Evolutionary conservation across 2,888 invertebrate genomes (phyloP).

Genomic region (Graphium colonna): DNA sequence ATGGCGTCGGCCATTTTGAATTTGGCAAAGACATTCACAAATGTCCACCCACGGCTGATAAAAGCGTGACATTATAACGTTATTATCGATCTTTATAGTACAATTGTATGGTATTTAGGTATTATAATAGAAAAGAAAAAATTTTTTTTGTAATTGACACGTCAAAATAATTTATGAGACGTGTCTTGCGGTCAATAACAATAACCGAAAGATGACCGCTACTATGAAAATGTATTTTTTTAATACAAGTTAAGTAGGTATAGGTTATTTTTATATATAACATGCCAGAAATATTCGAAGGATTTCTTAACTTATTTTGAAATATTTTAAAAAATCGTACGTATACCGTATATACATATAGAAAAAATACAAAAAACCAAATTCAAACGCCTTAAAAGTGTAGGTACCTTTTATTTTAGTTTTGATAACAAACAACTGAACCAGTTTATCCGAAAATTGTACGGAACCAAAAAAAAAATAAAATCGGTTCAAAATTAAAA

Average conservation of each 20-base stretch:
- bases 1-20: slow-evolving; percentile 57
- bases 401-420: too few species aligned
- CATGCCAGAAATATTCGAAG: too few species aligned
- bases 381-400: too few species aligned
- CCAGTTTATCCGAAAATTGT: too few species aligned
- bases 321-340: too few species aligned
- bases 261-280: not conserved
- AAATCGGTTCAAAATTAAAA: too few species aligned
- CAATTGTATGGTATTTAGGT: slow-evolving; percentile 29
- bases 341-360: too few species aligned
- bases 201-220: not conserved
- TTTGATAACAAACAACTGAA: too few species aligned
- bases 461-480: too few species aligned
- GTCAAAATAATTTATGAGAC: slow-evolving; percentile 12
- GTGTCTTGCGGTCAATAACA: not conserved
- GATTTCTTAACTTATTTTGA: too few species aligned
- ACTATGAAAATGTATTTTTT: not conserved
- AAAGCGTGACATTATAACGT: slow-evolving; percentile 38
- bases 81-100: slow-evolving; percentile 43
- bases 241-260: not conserved
- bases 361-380: too few species aligned
- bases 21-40: slow-evolving; percentile 46
- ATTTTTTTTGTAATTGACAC: slow-evolving; percentile 10
- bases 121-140: slow-evolving; percentile 8
- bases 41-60: slow-evolving; percentile 48